Conservation (phyloP, 2,888 invertebrate species). For the Apamea crenata region DNA sequence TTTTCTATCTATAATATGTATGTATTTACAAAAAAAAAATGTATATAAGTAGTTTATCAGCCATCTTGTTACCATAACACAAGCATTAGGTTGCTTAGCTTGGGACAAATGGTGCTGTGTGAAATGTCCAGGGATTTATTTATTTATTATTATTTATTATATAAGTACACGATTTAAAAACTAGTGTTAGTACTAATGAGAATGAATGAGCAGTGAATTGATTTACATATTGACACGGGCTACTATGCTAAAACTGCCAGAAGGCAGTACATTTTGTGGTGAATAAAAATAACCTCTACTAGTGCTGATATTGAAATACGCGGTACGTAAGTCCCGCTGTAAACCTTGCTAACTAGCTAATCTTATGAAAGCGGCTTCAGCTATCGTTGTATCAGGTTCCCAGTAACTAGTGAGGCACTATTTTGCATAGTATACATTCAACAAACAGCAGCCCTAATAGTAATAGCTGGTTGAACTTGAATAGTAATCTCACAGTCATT, state of each 20-base stretch:
- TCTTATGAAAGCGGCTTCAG: background rate
- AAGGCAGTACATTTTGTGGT: background rate
- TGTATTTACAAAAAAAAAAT: too few species aligned
- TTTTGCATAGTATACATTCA: background rate
- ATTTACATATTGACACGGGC: background rate
- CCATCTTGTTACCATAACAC: too few species aligned
- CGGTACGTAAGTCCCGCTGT: background rate
- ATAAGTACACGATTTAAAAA: too few species aligned
- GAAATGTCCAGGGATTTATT: too few species aligned
- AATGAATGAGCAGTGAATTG: background rate
- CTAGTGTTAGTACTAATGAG: too few species aligned
- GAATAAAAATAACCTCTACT: background rate
- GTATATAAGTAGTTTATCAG: too few species aligned
- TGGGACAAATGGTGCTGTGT: too few species aligned
- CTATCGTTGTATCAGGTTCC: conserved; percentile 6
- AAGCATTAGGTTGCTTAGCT: too few species aligned
- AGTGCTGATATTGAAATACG: background rate
- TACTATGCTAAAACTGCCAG: background rate
- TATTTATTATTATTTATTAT: too few species aligned
- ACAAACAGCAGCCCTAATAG: background rate
- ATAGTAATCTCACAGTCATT: background rate
- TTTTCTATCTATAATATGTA: too few species aligned
- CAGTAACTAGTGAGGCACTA: background rate
- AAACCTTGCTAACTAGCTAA: background rate
- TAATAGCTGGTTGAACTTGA: background rate